Evolutionary conservation across 2,797 vertebrate genomes (phyloP).

Genomic region (Lagodon rhomboides): DNA sequence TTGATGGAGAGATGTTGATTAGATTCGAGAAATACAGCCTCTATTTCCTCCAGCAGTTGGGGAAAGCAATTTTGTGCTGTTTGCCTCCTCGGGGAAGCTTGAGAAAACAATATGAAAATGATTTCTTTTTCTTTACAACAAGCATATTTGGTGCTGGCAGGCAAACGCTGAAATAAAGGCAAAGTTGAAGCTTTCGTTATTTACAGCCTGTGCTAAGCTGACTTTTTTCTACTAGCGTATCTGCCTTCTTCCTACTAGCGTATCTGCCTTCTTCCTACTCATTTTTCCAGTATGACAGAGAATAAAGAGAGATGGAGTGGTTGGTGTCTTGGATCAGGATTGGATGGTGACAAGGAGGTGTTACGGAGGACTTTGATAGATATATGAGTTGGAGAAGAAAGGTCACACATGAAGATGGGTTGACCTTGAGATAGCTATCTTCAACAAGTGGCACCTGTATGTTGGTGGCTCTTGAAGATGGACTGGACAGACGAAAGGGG

Average conservation of each 20-base stretch:
- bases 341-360: constrained; percentile 4
- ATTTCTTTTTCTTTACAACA: constrained; percentile 78
- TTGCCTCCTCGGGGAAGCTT: constrained; percentile 76
- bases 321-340: constrained; percentile 4
- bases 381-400: neutral
- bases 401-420: neutral
- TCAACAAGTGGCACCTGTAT: constrained; percentile 24
- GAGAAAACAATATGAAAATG: constrained; percentile 83
- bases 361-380: constrained; percentile 11
- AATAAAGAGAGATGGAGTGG: constrained; percentile 16
- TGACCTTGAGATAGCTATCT: constrained; percentile 41
- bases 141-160: constrained; percentile 77
- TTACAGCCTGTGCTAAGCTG: constrained; percentile 47
- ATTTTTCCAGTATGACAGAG: constrained; percentile 31
- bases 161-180: constrained; percentile 72
- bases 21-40: constrained; percentile 75
- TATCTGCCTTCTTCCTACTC: constrained; percentile 39
- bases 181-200: constrained; percentile 69
- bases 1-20: constrained; percentile 82
- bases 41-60: constrained; percentile 74
- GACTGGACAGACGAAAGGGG: neutral
- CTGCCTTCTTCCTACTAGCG: constrained; percentile 31
- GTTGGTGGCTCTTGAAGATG: neutral
- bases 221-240: constrained; percentile 36
- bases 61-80: constrained; percentile 80